A percentile compares a stretch with the other conserved stretches of the same genome.
Evolutionary conservation across 2,888 invertebrate species (phyloP).

Genomic region (Hirtodrosophila confusa): DNA sequence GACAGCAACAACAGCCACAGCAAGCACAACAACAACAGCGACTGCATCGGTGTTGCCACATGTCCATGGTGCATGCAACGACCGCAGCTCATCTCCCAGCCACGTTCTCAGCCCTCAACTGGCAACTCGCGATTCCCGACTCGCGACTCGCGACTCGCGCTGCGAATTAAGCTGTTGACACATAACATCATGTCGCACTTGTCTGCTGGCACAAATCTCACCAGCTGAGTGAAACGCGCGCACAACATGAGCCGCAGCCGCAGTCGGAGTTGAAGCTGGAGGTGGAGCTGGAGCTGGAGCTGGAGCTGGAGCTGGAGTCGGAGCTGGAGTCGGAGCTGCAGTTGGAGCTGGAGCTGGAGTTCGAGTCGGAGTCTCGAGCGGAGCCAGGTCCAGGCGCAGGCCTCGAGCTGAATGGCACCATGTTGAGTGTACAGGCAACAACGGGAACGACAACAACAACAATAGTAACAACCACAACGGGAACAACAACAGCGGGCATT

Average conservation of each 20-base stretch:
- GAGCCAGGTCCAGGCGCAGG: slow-evolving; percentile 27
- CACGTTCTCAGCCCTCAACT: slow-evolving; percentile 22
- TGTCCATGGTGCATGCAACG: slow-evolving; percentile 42
- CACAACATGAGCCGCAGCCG: slow-evolving; percentile 66
- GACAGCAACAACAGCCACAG: not conserved
- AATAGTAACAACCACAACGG: slow-evolving; percentile 32
- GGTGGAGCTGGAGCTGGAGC: slow-evolving; percentile 29
- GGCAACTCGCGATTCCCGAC: not conserved
- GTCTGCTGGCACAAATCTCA: slow-evolving; percentile 79
- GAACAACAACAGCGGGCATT: slow-evolving; percentile 40
- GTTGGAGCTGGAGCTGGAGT: no score
- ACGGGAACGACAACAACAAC: slow-evolving; percentile 54
- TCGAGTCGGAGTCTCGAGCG: slow-evolving; percentile 26
- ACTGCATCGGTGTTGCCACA: slow-evolving; percentile 37
- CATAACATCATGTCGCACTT: slow-evolving; percentile 84
- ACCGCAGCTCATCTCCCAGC: slow-evolving; percentile 44
- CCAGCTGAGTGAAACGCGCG: slow-evolving; percentile 79
- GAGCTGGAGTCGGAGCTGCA: no score
- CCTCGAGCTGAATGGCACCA: slow-evolving; percentile 68
- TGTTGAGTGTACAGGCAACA: slow-evolving; percentile 66
- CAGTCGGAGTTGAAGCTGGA: slow-evolving; percentile 8
- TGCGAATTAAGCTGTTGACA: slow-evolving; percentile 84
- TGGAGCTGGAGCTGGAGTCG: no score
- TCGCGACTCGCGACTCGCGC: slow-evolving; percentile 61
- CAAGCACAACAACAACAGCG: not conserved